Evolutionary conservation across 2,888 invertebrate genomes (phyloP).

Genomic region (Pammene fasciana): DNA sequence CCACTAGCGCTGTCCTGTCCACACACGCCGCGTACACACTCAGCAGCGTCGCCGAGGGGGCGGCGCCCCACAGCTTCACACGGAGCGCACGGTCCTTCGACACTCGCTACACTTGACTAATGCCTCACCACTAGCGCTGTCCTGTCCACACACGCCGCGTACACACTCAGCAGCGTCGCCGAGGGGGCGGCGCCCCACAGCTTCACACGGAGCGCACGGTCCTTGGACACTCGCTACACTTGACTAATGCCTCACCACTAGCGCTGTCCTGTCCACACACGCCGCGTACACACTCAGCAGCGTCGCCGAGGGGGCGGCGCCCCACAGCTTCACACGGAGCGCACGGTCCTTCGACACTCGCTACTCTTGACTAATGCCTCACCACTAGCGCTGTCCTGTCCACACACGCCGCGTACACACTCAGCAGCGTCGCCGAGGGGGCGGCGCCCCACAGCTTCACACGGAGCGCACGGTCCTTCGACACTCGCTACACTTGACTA

Average conservation of each 20-base stretch:
- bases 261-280: neutral
- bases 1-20: constrained; percentile 6
- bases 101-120: neutral
- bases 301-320: neutral
- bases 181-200: neutral
- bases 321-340: constrained; percentile 4
- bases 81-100: neutral
- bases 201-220: neutral
- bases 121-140: neutral
- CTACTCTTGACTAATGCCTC: neutral
- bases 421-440: neutral
- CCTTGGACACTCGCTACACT: neutral
- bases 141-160: constrained; percentile 10
- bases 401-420: constrained; percentile 8
- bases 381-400: constrained; percentile 24
- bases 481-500: neutral
- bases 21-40: constrained; percentile 11
- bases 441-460: neutral
- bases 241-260: neutral
- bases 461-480: neutral
- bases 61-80: neutral
- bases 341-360: neutral
- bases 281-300: constrained; percentile 7
- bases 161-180: constrained; percentile 7
- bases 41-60: neutral